phyloP scores from a whole-genome alignment of 2,113 vertebrate genomes.

The Bos indicus region DNA sequence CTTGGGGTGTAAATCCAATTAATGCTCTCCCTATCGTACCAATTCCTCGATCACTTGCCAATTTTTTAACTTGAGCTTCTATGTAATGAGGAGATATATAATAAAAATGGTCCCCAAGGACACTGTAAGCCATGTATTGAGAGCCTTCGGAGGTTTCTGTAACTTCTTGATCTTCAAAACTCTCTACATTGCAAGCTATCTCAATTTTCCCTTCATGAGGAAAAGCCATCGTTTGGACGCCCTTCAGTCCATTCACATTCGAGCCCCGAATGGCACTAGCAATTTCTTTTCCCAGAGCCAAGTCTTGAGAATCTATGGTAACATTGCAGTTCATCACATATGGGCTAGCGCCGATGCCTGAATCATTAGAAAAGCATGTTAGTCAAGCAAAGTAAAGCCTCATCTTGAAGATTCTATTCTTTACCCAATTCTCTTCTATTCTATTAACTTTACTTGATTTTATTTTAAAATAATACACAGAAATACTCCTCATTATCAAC shows the following conservation, averaged over 20 bases:
- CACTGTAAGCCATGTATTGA: slow-evolving; percentile 61
- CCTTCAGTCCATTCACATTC: slow-evolving; percentile 74
- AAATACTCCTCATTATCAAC: neutral
- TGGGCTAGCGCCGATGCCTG: slow-evolving; percentile 78
- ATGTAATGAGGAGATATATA: slow-evolving; percentile 75
- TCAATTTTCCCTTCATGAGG: slow-evolving; percentile 78
- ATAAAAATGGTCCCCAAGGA: slow-evolving; percentile 71
- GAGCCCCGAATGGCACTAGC: slow-evolving; percentile 75
- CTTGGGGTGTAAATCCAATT: slow-evolving; percentile 79
- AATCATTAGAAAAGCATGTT: slow-evolving; percentile 28
- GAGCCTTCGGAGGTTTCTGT: slow-evolving; percentile 17
- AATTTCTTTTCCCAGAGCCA: slow-evolving; percentile 71
- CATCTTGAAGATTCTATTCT: neutral
- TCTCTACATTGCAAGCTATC: slow-evolving; percentile 84
- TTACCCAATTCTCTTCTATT: neutral
- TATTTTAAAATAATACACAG: neutral
- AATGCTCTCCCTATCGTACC: slow-evolving; percentile 70
- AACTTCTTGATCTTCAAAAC: slow-evolving; percentile 55
- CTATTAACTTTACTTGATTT: neutral
- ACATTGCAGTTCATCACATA: slow-evolving; percentile 86
- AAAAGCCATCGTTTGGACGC: slow-evolving; percentile 81
- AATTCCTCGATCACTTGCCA: slow-evolving; percentile 70
- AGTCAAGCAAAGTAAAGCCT: neutral
- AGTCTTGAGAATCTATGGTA: slow-evolving; percentile 80
- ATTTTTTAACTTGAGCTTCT: slow-evolving; percentile 73